Evolutionary conservation across 2,888 invertebrate species (phyloP).

Genomic region (Limnephilus lunatus): DNA sequence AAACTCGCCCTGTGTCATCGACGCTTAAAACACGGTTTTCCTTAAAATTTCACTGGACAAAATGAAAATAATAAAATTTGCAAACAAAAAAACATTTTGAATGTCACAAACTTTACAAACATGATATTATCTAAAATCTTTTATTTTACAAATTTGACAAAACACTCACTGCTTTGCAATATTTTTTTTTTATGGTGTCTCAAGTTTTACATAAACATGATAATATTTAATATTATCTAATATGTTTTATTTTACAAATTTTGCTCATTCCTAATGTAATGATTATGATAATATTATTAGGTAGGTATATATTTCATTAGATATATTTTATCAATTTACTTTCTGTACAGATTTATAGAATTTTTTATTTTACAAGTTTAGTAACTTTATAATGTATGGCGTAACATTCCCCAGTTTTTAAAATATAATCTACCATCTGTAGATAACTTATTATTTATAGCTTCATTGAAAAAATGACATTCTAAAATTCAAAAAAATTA

Average conservation of each 20-base stretch:
- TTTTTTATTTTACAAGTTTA: neutral
- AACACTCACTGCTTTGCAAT: no score
- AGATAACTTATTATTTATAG: neutral
- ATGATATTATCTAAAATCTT: no score
- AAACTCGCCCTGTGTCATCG: no score
- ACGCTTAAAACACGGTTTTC: no score
- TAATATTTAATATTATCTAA: neutral
- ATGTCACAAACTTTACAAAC: no score
- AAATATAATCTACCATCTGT: neutral
- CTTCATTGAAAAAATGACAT: neutral
- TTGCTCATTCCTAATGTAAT: neutral
- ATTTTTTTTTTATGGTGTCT: no score
- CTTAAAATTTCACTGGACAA: no score
- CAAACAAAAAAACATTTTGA: no score
- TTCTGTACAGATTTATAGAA: neutral
- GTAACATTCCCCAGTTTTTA: neutral
- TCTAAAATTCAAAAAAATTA: neutral
- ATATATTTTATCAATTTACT: neutral
- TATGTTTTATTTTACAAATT: neutral
- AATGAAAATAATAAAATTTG: no score
- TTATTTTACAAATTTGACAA: no score
- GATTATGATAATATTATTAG: neutral
- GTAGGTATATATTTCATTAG: neutral
- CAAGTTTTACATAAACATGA: no score
- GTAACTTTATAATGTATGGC: neutral